Evolutionary conservation across 53 echinoderm and acorn worm species (phyloP).

Genomic region (Luidia sarsii): DNA sequence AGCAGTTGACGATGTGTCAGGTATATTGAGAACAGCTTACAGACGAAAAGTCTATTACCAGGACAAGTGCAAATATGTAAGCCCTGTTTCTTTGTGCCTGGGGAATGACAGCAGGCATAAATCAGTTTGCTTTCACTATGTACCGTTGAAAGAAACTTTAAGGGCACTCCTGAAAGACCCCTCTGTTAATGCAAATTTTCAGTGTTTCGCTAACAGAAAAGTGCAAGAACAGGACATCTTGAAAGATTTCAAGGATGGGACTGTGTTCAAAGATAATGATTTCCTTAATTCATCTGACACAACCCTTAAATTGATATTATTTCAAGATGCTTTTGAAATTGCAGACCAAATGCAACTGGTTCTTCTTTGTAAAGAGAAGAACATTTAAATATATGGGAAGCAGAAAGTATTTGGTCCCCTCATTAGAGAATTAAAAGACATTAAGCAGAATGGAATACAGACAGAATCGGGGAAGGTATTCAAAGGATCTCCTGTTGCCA

Average conservation of each 20-base stretch:
- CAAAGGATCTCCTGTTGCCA: slow-evolving; percentile 47
- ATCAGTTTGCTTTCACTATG: slow-evolving; percentile 62
- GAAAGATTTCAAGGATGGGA: too few species aligned
- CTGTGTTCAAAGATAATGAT: slow-evolving; percentile 7
- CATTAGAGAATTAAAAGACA: slow-evolving; percentile 47
- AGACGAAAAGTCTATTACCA: slow-evolving; percentile 53
- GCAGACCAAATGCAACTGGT: slow-evolving; percentile 66
- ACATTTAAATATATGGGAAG: neutral
- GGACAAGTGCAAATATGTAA: slow-evolving; percentile 42
- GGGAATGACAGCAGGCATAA: slow-evolving; percentile 22
- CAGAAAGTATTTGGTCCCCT: slow-evolving; percentile 42
- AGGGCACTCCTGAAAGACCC: slow-evolving; percentile 24
- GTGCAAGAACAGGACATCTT: too few species aligned
- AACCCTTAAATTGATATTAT: slow-evolving; percentile 40
- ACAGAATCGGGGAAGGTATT: slow-evolving; percentile 18
- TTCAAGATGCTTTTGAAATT: slow-evolving; percentile 70
- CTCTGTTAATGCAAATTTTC: slow-evolving; percentile 28
- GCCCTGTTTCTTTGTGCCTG: slow-evolving; percentile 43
- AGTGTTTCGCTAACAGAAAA: neutral
- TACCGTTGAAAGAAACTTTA: slow-evolving; percentile 67
- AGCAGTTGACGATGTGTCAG: slow-evolving; percentile 23
- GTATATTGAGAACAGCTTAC: slow-evolving; percentile 55
- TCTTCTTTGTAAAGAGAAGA: slow-evolving; percentile 63
- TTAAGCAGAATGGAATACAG: neutral
- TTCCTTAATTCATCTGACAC: slow-evolving; percentile 1